These are phyloP conservation scores for Muscina levida DNA, from an alignment of 2,888 invertebrate species.

Conservation along the genomic window DNA sequence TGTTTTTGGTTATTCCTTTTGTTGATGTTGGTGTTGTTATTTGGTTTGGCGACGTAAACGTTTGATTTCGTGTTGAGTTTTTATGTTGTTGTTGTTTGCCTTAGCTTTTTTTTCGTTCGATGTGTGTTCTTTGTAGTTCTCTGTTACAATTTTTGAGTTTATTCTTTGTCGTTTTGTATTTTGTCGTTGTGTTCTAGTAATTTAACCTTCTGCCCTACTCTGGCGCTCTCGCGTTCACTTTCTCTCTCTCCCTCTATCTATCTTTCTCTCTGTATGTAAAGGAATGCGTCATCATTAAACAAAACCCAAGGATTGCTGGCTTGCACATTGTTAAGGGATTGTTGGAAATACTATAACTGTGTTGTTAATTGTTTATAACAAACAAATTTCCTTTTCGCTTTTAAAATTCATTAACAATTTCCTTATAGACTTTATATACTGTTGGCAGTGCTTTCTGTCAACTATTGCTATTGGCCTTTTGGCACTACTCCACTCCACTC, in stretches of 20 bases:
- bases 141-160: constrained; percentile 10
- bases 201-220: constrained; percentile 77
- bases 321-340: too few relatives aligned
- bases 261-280: constrained; percentile 63
- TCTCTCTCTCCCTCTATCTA: too few relatives aligned
- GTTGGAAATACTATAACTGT: too few relatives aligned
- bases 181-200: constrained; percentile 68
- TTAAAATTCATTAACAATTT: too few relatives aligned
- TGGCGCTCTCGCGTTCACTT: too few relatives aligned
- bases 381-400: too few relatives aligned
- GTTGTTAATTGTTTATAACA: too few relatives aligned
- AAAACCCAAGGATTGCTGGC: constrained; percentile 39
- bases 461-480: constrained; percentile 61
- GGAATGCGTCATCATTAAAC: constrained; percentile 76
- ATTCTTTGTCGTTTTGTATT: constrained; percentile 4
- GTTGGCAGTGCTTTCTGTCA: background rate
- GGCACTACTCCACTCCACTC: constrained; percentile 65
- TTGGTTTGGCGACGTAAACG: constrained; percentile 47
- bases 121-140: constrained; percentile 6
- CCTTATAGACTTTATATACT: too few relatives aligned
- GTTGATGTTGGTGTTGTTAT: constrained; percentile 25
- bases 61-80: constrained; percentile 22
- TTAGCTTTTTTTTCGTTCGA: constrained; percentile 43
- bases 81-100: constrained; percentile 25
- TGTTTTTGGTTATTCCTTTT: constrained; percentile 3